These are phyloP conservation scores for Arbacia lixula DNA, from an alignment of 53 echinoderm and acorn worm species.

Conservation along the genomic window DNA sequence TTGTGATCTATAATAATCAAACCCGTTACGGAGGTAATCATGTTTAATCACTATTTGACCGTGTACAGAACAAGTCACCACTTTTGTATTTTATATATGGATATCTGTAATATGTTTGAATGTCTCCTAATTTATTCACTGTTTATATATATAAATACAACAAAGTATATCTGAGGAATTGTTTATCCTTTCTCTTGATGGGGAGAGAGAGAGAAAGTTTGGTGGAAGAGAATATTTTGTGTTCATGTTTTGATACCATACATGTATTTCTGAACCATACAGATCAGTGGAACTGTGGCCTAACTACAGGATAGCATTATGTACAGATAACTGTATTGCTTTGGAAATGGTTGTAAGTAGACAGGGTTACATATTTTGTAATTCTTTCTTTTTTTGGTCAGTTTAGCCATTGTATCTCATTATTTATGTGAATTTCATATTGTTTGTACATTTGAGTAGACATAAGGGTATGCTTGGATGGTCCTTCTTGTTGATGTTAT, in stretches of 20 bases:
- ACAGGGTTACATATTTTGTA: constrained; percentile 36
- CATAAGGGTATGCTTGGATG: constrained; percentile 9
- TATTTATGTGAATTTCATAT: constrained; percentile 52
- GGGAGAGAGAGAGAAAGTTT: too few species aligned
- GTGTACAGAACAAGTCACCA: constrained; percentile 24
- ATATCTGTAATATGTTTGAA: constrained; percentile 39
- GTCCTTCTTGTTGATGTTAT: neutral
- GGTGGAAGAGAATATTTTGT: too few species aligned
- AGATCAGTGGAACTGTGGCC: too few species aligned
- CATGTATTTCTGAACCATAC: neutral
- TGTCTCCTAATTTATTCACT: constrained; percentile 50
- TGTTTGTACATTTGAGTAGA: constrained; percentile 59
- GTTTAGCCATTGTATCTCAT: constrained; percentile 18
- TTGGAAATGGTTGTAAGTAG: constrained; percentile 17
- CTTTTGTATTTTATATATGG: constrained; percentile 53
- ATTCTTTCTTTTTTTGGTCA: neutral
- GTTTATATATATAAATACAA: constrained; percentile 53
- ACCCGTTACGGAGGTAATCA: too few species aligned
- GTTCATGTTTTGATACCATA: neutral
- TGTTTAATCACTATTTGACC: too few species aligned
- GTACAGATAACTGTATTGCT: constrained; percentile 26
- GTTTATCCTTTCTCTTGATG: constrained; percentile 26
- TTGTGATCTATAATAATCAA: too few species aligned
- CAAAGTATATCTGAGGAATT: constrained; percentile 44
- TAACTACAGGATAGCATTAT: constrained; percentile 31